Evolutionary conservation across 2,888 invertebrate genomes (phyloP).

Genomic region (Sericinus montela): DNA sequence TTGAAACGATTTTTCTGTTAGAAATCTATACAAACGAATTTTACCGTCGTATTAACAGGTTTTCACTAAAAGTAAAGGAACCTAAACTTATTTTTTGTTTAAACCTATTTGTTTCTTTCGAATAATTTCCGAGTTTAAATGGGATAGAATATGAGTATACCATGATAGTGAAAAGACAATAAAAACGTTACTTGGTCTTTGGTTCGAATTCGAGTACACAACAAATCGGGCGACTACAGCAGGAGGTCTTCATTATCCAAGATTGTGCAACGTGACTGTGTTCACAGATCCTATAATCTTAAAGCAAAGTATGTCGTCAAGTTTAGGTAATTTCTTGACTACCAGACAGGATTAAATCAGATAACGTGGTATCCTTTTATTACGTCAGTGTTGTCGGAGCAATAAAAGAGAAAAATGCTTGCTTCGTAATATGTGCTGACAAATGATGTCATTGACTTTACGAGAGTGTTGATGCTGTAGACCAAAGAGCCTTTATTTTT

Average conservation of each 20-base stretch:
- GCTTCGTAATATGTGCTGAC: conserved; percentile 5
- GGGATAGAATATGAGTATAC: too few species aligned
- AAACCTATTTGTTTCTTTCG: too few species aligned
- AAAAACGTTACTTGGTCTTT: too few species aligned
- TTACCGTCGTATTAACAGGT: too few species aligned
- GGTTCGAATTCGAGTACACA: too few species aligned
- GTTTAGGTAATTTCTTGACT: conserved; percentile 22
- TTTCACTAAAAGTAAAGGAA: too few species aligned
- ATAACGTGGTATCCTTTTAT: conserved; percentile 25
- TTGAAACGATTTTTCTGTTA: too few species aligned
- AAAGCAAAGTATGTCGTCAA: conserved; percentile 9
- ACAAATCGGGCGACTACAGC: too few species aligned
- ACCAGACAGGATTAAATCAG: conserved; percentile 34
- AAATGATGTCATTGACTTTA: conserved; percentile 26
- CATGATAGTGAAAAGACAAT: too few species aligned
- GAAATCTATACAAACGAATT: too few species aligned
- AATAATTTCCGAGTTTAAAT: too few species aligned
- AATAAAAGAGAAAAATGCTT: conserved; percentile 1
- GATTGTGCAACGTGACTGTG: conserved; percentile 6
- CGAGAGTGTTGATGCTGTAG: conserved; percentile 23
- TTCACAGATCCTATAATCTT: conserved; percentile 15
- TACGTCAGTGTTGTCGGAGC: conserved; percentile 14
- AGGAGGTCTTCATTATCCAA: not conserved
- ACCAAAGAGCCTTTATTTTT: not conserved
- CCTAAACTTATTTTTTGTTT: too few species aligned